Conservation (phyloP, 2,113 vertebrate species). For the Apteryx mantelli region DNA sequence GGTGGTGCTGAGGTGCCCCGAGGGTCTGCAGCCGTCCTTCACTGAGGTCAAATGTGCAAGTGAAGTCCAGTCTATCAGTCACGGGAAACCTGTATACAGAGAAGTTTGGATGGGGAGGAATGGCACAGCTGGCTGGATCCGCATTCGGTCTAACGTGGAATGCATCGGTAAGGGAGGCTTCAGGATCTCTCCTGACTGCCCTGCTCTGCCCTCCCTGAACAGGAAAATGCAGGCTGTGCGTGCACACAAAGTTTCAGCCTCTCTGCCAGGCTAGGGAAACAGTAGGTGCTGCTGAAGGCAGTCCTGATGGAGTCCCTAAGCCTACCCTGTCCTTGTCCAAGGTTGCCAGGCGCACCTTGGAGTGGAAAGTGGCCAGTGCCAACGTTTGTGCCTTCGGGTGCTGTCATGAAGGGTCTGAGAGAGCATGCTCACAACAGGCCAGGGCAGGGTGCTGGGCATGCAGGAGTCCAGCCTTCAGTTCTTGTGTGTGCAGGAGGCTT, state of each 20-base stretch:
- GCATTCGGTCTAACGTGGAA: rapidly evolving
- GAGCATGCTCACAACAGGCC: background rate
- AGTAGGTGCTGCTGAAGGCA: background rate
- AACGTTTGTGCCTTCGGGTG: background rate
- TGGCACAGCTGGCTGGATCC: background rate
- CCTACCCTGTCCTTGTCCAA: background rate
- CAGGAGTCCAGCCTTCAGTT: background rate
- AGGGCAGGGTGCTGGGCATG: background rate
- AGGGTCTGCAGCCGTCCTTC: background rate
- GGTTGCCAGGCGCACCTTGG: background rate
- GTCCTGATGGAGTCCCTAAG: background rate
- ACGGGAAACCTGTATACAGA: background rate
- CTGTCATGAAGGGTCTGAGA: background rate
- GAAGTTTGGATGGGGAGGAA: background rate
- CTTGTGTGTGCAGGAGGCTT: background rate
- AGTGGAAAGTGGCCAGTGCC: background rate
- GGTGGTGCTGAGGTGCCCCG: background rate
- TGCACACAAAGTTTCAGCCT: background rate
- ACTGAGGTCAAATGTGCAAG: background rate
- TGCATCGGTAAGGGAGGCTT: background rate
- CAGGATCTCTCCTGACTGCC: background rate
- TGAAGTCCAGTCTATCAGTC: rapidly evolving
- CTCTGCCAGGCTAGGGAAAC: background rate
- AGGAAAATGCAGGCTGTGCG: background rate
- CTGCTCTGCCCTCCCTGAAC: rapidly evolving